Conservation (phyloP, 2,888 invertebrate species). For the Xylophagus ater region DNA sequence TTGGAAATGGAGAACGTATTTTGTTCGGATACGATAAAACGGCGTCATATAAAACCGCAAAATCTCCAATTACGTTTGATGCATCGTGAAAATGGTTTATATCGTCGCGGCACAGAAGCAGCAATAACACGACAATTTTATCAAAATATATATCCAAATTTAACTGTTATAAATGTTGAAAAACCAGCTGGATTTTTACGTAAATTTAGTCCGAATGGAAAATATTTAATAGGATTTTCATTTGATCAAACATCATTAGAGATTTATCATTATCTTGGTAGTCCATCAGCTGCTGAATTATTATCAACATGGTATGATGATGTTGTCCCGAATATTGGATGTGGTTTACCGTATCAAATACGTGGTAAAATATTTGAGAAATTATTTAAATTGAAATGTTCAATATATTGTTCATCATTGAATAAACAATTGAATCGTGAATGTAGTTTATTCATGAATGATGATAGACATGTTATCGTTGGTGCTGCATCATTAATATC, state of each 20-base stretch:
- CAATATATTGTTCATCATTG: constrained; percentile 20
- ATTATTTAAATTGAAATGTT: constrained; percentile 54
- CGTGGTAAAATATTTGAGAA: constrained; percentile 68
- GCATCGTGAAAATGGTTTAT: constrained; percentile 61
- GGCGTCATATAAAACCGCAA: constrained; percentile 51
- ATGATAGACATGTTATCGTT: constrained; percentile 77
- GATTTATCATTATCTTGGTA: constrained; percentile 79
- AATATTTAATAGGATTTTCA: constrained; percentile 75
- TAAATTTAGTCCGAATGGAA: constrained; percentile 93
- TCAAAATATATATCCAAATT: constrained; percentile 83
- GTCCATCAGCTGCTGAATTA: constrained; percentile 61
- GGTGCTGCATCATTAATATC: constrained; percentile 78
- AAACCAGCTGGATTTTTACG: constrained; percentile 88
- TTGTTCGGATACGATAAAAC: constrained; percentile 13
- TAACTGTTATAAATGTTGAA: constrained; percentile 61
- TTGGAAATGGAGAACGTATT: too few species aligned
- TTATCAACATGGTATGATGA: constrained; percentile 54
- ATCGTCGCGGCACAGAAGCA: constrained; percentile 62
- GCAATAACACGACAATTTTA: constrained; percentile 72
- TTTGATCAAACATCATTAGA: constrained; percentile 83
- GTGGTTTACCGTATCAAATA: constrained; percentile 51
- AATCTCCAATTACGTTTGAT: constrained; percentile 68
- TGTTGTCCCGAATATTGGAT: constrained; percentile 51
- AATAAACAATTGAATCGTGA: constrained; percentile 72
- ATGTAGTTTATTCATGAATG: constrained; percentile 88